Base-by-base conservation (phyloP, 2,888 invertebrate genomes). In the Amblyjoppa proteus region DNA sequence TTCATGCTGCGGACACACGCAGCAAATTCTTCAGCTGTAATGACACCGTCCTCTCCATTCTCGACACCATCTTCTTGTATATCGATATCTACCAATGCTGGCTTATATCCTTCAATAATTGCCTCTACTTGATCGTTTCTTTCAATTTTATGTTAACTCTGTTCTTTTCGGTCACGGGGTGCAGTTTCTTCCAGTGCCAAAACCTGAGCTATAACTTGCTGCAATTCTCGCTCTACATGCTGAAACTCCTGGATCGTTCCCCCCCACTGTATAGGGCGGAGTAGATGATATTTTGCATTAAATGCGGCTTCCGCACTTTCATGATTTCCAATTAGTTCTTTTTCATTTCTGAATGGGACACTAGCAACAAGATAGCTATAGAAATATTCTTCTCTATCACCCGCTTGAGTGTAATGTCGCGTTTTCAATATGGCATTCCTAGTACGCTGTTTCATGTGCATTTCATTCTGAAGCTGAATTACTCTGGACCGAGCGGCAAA, bases 161-260 rank as follows among this genome's bases (percentile, higher is more conserved):
- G 9, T 25, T 56, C 56, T 56, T 1, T 0, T 25, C 20, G 25
- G 25, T 9, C 25, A 28, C 56, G 20, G 20, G 25, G 9, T 6
- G n/a, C 56, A 25, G 20, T 56, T 49, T 38, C 76, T 34, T 53
- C 38, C 16, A 77, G 53, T 68, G 76, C 76, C 41, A 77, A 68
- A 68, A 68, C 68, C 53, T 77, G 76, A 25, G 76, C 76, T 38
- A 77, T 77, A n/a, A 77, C 76, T 53, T 53, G 68, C 51, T 68
- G 76, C 53, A 68, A 53, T 77, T 56, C 56, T 9, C 66, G 70
- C 69, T 74, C 82, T 74, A 74, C 61, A 69, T 49, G 76, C 79
- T 28, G 82, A 61, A 25, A 90, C 90, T 0, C 90, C 91, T 89
- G 86, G 91, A 91, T 16, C 90, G 70, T 64, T 53, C 38, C 66